These are phyloP conservation scores for Actias luna DNA, from an alignment of 2,888 invertebrate genomes.

Conservation along the genomic window DNA sequence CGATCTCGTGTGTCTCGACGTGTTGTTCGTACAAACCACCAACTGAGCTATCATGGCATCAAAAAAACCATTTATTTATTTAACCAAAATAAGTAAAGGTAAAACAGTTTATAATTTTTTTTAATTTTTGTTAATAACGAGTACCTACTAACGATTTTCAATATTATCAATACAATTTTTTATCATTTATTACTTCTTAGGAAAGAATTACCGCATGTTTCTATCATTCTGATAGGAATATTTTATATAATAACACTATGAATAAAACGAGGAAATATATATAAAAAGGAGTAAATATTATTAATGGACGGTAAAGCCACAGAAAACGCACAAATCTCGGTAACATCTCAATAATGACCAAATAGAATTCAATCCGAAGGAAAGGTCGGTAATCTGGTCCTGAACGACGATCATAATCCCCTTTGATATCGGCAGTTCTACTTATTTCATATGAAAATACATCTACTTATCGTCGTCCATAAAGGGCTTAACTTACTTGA, in stretches of 20 bases:
- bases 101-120: no score
- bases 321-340: neutral
- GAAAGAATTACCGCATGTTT: neutral
- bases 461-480: conserved; percentile 3
- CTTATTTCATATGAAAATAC: conserved; percentile 16
- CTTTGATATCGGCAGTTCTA: conserved; percentile 29
- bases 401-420: conserved; percentile 32
- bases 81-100: no score
- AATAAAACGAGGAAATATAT: neutral
- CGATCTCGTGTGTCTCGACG: no score
- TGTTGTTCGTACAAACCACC: no score
- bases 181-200: neutral
- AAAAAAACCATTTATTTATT: no score
- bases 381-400: conserved; percentile 24
- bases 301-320: neutral
- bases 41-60: no score
- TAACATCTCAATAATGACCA: conserved; percentile 10
- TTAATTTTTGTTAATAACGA: no score
- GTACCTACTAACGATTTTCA: no score
- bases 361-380: conserved; percentile 12
- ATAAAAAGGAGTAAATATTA: neutral
- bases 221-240: neutral
- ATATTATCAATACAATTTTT: no score
- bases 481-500: conserved; percentile 10
- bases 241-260: neutral